phyloP scores from a whole-genome alignment of 2,888 invertebrate species.

The Drosophila sordidula region DNA sequence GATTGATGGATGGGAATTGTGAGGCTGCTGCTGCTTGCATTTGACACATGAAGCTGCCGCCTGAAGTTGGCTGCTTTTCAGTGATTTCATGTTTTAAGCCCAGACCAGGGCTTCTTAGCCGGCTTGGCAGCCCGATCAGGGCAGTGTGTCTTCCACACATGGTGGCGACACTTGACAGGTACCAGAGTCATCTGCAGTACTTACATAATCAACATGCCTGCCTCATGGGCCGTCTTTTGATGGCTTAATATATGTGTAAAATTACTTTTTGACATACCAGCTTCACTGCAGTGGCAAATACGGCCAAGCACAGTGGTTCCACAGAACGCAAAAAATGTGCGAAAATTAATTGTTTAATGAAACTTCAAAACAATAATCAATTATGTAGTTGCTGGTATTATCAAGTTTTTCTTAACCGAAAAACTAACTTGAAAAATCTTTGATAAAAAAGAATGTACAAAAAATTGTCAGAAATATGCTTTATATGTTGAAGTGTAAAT shows the following conservation, averaged over 20 bases:
- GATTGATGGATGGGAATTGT: constrained; percentile 74
- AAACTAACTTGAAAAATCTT: no score
- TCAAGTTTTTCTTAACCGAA: no score
- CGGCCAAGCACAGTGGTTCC: constrained; percentile 13
- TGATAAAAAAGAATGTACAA: no score
- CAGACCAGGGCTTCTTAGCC: constrained; percentile 23
- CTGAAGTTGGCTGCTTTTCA: constrained; percentile 26
- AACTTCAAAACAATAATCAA: no score
- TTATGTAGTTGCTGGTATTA: no score
- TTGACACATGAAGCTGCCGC: constrained; percentile 47
- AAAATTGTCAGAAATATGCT: no score
- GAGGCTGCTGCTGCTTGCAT: constrained; percentile 47
- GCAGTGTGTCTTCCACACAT: constrained; percentile 26
- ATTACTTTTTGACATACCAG: constrained; percentile 52
- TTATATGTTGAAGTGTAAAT: no score
- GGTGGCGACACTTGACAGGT: constrained; percentile 66
- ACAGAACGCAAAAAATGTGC: not conserved
- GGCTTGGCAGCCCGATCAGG: constrained; percentile 12
- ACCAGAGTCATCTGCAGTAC: constrained; percentile 65
- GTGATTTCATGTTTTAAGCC: constrained; percentile 55
- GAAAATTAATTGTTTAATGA: not conserved
- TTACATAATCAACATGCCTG: constrained; percentile 66
- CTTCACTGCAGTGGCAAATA: constrained; percentile 9
- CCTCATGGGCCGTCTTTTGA: constrained; percentile 34
- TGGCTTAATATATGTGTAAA: constrained; percentile 60